phyloP scores from a whole-genome alignment of 2,797 vertebrate genomes.

The Thripadectes ignobilis region DNA sequence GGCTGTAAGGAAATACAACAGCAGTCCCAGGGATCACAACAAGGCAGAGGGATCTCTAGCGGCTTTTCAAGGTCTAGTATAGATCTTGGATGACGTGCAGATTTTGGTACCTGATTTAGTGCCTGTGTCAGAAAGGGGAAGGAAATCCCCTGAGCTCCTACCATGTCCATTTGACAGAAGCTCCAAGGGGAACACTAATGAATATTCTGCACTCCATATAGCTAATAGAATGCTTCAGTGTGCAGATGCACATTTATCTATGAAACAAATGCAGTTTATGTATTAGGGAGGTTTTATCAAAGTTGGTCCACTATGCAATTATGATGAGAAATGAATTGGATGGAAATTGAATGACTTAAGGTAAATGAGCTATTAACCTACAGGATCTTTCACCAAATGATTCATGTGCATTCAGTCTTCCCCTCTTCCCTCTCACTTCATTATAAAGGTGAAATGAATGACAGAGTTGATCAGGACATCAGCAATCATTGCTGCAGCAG shows the following conservation, averaged over 20 bases:
- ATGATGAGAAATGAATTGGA: background rate
- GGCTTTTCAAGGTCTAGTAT: background rate
- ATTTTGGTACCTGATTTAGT: background rate
- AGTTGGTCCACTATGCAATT: background rate
- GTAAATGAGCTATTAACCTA: conserved; percentile 26
- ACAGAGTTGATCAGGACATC: background rate
- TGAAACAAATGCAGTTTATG: background rate
- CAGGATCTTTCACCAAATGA: background rate
- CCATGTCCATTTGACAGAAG: background rate
- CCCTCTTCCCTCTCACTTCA: background rate
- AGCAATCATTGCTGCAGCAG: background rate
- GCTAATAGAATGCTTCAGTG: background rate
- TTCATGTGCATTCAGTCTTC: background rate
- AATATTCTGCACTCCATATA: background rate
- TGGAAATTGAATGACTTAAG: background rate
- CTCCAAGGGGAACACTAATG: background rate
- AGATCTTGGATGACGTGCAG: background rate
- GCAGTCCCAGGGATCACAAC: background rate
- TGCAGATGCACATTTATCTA: background rate
- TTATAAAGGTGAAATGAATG: background rate
- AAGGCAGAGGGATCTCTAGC: background rate
- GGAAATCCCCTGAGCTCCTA: background rate
- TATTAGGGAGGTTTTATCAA: conserved; percentile 1
- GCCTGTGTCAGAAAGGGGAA: background rate
- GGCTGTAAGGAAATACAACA: background rate